These are phyloP conservation scores for Tenthredo distinguenda DNA, from an alignment of 2,888 invertebrate genomes.

Conservation along the genomic window DNA sequence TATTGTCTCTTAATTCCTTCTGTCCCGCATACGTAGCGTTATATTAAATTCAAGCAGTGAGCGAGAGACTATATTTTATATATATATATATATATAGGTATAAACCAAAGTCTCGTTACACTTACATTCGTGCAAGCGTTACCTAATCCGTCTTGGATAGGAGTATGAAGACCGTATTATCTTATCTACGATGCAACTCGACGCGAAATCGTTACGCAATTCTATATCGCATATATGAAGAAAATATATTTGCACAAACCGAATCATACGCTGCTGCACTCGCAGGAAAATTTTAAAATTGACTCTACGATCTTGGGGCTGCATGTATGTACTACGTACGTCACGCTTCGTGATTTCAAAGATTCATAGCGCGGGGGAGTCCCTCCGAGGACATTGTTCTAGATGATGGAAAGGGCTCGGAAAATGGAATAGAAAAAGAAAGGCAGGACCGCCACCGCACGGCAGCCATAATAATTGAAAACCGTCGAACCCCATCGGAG, in stretches of 20 bases:
- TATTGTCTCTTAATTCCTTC: slow-evolving; percentile 14
- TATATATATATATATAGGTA: neutral
- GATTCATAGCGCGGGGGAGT: neutral
- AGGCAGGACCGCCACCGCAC: neutral
- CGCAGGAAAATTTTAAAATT: neutral
- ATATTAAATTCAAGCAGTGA: neutral
- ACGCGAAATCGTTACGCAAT: slow-evolving; percentile 28
- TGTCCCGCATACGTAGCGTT: neutral
- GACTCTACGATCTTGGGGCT: neutral
- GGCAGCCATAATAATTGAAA: neutral
- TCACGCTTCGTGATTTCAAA: slow-evolving; percentile 18
- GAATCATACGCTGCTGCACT: neutral
- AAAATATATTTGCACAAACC: neutral
- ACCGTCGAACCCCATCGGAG: slow-evolving; percentile 14
- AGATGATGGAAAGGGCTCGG: neutral
- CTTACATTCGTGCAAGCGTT: neutral
- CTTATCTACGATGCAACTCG: slow-evolving; percentile 37
- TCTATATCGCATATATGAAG: neutral
- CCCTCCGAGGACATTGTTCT: neutral
- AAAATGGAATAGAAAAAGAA: neutral
- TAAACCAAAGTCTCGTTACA: neutral
- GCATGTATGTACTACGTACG: neutral
- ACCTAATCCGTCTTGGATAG: neutral
- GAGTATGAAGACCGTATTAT: neutral
- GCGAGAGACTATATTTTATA: neutral